Evolutionary conservation across 2,113 vertebrate genomes (phyloP).

Genomic region (Eolophus roseicapilla): DNA sequence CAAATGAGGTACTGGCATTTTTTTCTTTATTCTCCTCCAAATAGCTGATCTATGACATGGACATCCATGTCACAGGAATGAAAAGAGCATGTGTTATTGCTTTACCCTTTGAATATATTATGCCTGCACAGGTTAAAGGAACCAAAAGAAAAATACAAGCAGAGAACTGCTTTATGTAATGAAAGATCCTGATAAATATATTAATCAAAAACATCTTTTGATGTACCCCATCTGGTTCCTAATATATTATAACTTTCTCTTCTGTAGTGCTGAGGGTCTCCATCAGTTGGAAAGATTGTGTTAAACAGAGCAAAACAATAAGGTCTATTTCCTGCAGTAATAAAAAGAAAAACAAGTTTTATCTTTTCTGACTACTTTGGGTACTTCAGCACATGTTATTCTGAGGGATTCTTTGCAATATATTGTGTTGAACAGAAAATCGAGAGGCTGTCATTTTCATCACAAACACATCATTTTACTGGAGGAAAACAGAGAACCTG

Average conservation of each 20-base stretch:
- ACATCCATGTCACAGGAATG: neutral
- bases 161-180: neutral
- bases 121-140: constrained; percentile 34
- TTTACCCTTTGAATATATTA: neutral
- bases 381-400: neutral
- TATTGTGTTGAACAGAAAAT: neutral
- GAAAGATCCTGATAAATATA: constrained; percentile 4
- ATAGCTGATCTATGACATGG: constrained; percentile 10
- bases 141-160: neutral
- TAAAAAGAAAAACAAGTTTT: neutral
- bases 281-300: neutral
- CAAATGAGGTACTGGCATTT: neutral
- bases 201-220: neutral
- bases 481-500: neutral
- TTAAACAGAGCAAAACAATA: neutral
- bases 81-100: constrained; percentile 24
- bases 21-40: constrained; percentile 48
- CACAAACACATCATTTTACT: neutral
- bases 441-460: neutral
- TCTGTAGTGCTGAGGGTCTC: neutral
- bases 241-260: neutral
- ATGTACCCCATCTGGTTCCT: neutral
- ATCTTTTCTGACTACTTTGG: neutral
- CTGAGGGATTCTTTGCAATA: neutral
- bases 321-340: neutral